Evolutionary conservation across 2,888 invertebrate species (phyloP), one percentile per base, ranked within the genome.

Genomic region (Candidula unifasciata): DNA sequence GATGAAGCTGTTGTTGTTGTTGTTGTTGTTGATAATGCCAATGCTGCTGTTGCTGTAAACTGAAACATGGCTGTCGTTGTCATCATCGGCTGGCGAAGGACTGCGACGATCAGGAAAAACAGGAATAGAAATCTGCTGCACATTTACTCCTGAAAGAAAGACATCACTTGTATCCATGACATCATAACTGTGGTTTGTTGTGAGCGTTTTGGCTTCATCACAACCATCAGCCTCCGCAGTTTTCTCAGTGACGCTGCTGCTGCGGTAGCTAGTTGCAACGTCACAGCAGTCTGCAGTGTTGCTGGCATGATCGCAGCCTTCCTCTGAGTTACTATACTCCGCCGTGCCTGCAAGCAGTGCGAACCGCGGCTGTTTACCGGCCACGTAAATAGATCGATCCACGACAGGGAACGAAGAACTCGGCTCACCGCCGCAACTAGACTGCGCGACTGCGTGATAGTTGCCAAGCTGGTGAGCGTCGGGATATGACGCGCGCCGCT

Each of bases 101-200:
- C 30, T 77, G 44, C 37, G 57, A 8, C 78, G 78, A 24, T 82
- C 84, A 37, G 85, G 74, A 37, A 86, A 24, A 30, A 33, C 33
- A 18, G 86, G 79, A 35, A 80, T 77, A 37, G 73, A 69, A 44
- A 85, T 64, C 54, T 83, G 78, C 18, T 83, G 82, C 33, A 85
- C n/a, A 33, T 73, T 84, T 18, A 83, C 69, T 24, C 60, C 37
- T 64, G 64, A 37, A 44, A 79, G 52, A 33, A 69, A 27, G 60
- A 54, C 30, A 66, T 82, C 83, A 78, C 52, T 30, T 30, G 73
- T 60, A 52, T 84, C 85, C 85, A 87, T 85, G 82, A 83, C 84
- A 83, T 85, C 64, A 21, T 83, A n/a, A 52, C 35, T 64, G 68
- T 71, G 33, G 3, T n/a, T 44, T 30, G 27, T 18, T 5, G 35